Base-by-base conservation (phyloP, 23 tunicate species). In the Ciona savignyi region DNA sequence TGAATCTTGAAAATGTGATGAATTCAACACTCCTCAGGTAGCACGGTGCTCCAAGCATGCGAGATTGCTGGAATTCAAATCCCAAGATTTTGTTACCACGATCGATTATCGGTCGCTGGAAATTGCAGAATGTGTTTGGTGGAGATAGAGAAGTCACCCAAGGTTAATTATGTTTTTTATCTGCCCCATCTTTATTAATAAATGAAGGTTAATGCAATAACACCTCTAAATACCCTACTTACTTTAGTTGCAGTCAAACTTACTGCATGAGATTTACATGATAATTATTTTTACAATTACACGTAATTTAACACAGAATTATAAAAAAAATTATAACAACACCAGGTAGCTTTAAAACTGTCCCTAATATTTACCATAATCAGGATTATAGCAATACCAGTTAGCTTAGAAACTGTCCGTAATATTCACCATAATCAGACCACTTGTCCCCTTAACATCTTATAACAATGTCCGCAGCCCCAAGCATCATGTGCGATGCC, bases 401-500 rank as follows among this genome's bases (percentile, higher is more conserved):
- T n/a, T n/a, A n/a, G n/a, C n/a, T n/a, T n/a, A n/a, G n/a, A n/a
- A n/a, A n/a, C n/a, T n/a, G n/a, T n/a, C n/a, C n/a, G n/a, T n/a
- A n/a, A n/a, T n/a, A n/a, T n/a, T n/a, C n/a, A n/a, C n/a, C n/a
- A n/a, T n/a, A n/a, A n/a, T n/a, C n/a, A n/a, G n/a, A n/a, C n/a
- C n/a, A n/a, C n/a, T n/a, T n/a, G n/a, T n/a, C n/a, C n/a, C n/a
- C n/a, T n/a, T n/a, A n/a, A n/a, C n/a, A n/a, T n/a, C n/a, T n/a
- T n/a, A n/a, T n/a, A n/a, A n/a, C n/a, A n/a, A n/a, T n/a, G n/a
- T n/a, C n/a, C n/a, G n/a, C 26, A 82, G 83, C 97, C 97, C 1
- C 90, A 91, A 75, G 99, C 99, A 27, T 95, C 99, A 34, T 95
- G 99, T 73, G 99, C 99, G 0, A 82, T 83, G 80, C 99, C 99